Evolutionary conservation across 2,888 invertebrate species (phyloP), one percentile per base, ranked within the genome.

Genomic region (Diabrotica balteata): DNA sequence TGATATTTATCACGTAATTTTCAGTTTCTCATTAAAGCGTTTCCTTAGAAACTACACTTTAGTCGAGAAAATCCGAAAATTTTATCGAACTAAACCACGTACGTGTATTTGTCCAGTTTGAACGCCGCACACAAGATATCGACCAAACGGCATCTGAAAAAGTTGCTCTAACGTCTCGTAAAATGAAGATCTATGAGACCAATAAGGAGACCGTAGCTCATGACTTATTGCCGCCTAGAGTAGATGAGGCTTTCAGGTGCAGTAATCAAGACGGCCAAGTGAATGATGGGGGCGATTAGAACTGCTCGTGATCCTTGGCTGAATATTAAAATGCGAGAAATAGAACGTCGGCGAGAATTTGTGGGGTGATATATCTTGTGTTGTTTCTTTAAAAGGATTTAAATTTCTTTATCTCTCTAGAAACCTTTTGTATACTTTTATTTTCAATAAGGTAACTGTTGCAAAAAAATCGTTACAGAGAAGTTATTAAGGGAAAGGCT

Each of bases 161-260:
- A 71, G 72, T 73, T 75, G 75, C 76, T 64, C 76, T 75, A 76
- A 74, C 74, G 74, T 75, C 75, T 74, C 73, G 66, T 68, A 72
- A 73, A 81, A 81, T 81, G 80, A 81, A 81, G 81, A 81, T 80
- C 80, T 80, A 81, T 80, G 80, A 76, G 72, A 77, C 77, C 77
- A 79, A 78, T 75, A 76, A 76, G 76, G 78, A 70, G 75, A 72
- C 78, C 75, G 70, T 73, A 76, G 78, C 77, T 78, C 78, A 80
- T 80, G 78, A 80, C 62, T 66, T 69, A 69, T 69, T 80, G 79
- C 80, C 76, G 70, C 58, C 53, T 65, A 58, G 66, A 72, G 74
- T 73, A 74, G 76, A 76, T 72, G 75, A 65, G 74, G 73, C 73
- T 75, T 73, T 73, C 78, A 79, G 78, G 77, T 79, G 75, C 68